Conservation (phyloP, 2,113 vertebrate species). For the Lophura nycthemera region DNA sequence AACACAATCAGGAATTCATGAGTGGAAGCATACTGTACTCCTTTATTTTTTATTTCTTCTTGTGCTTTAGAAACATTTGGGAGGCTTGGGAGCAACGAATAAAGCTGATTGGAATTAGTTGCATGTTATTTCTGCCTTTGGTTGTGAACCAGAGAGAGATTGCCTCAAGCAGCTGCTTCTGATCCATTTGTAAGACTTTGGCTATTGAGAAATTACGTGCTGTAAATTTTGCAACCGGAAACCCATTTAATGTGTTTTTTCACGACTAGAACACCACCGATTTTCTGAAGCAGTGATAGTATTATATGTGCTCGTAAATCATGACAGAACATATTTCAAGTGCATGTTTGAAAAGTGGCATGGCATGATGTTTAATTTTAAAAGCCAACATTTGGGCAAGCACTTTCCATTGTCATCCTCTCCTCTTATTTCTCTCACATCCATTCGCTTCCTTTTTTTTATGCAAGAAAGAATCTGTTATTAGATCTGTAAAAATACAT, state of each 20-base stretch:
- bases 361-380: background rate
- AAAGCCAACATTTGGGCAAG: background rate
- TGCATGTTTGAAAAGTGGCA: background rate
- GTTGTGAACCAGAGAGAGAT: conserved; percentile 9
- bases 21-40: background rate
- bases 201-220: conserved; percentile 44
- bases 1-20: conserved; percentile 61
- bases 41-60: background rate
- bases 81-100: background rate
- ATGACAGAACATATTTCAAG: conserved; percentile 36
- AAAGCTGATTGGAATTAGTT: conserved; percentile 15
- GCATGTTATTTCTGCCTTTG: conserved; percentile 23
- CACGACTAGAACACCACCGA: conserved; percentile 30
- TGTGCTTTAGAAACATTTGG: background rate
- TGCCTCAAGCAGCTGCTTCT: conserved; percentile 16
- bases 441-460: background rate
- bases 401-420: conserved; percentile 7
- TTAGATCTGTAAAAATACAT: background rate
- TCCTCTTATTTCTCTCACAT: background rate
- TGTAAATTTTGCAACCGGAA: conserved; percentile 63
- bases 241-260: conserved; percentile 60
- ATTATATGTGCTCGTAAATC: conserved; percentile 2
- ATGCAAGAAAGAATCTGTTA: background rate
- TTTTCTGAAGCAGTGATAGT: conserved; percentile 53
- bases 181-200: background rate